Percentiles rank a stretch among this genome's conserved stretches.
These are phyloP conservation scores for Rhinopomastus cyanomelas DNA, from an alignment of 2,113 vertebrate species.

Conservation along the genomic window DNA sequence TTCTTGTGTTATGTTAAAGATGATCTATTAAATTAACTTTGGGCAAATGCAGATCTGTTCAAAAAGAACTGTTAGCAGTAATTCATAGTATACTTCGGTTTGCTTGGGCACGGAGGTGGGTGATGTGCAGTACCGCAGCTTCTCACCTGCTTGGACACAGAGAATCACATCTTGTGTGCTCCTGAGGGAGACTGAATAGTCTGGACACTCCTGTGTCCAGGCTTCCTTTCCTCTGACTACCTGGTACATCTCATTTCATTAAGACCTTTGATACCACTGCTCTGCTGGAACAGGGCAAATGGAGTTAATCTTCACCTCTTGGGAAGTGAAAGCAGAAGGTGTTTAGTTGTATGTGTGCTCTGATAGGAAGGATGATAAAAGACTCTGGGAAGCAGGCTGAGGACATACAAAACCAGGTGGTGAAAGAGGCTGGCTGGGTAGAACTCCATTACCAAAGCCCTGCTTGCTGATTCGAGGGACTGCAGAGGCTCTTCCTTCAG, in stretches of 20 bases:
- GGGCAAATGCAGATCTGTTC: not conserved
- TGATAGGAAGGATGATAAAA: not conserved
- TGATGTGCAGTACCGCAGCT: not conserved
- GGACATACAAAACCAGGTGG: not conserved
- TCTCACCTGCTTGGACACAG: not conserved
- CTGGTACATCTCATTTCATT: not conserved
- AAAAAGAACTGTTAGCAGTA: not conserved
- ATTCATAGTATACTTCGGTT: not conserved
- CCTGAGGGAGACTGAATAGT: not conserved
- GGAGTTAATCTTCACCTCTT: not conserved
- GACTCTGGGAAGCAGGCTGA: not conserved
- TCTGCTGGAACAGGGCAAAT: not conserved
- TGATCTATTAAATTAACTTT: not conserved
- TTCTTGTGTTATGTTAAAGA: not conserved
- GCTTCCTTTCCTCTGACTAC: not conserved
- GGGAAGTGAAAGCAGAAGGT: not conserved
- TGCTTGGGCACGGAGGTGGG: not conserved
- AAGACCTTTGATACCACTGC: not conserved
- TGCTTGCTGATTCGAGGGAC: not conserved
- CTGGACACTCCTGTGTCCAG: not conserved
- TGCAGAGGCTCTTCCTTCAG: accelerated
- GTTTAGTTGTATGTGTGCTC: not conserved
- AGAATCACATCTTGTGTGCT: not conserved
- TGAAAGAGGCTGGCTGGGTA: not conserved
- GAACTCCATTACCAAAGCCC: not conserved